A percentile compares a stretch with the other conserved stretches of the same genome.
Evolutionary conservation across 2,888 invertebrate genomes (phyloP).

Genomic region (Oasisia sp.): DNA sequence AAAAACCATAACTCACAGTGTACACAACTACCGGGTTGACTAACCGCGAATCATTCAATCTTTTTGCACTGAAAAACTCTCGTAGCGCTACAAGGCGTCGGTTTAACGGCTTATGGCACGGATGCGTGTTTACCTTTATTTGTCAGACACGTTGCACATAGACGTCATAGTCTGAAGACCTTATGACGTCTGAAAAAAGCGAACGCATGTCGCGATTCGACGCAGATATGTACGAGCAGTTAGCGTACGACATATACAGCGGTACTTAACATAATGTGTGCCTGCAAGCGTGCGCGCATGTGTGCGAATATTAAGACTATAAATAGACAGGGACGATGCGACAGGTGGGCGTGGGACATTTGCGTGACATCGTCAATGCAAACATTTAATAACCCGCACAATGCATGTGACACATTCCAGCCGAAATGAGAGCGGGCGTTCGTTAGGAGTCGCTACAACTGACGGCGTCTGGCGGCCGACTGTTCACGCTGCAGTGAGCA

Average conservation of each 20-base stretch:
- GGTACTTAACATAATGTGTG: too few species aligned
- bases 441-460: neutral
- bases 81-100: neutral
- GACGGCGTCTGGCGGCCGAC: neutral
- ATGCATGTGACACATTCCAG: neutral
- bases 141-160: neutral
- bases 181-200: neutral
- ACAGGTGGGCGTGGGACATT: neutral
- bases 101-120: neutral
- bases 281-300: neutral
- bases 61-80: neutral
- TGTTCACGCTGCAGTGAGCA: neutral
- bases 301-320: neutral
- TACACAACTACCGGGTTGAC: neutral
- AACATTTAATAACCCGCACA: neutral
- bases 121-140: neutral
- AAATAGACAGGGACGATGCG: neutral
- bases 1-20: neutral
- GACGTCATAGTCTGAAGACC: neutral
- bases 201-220: neutral
- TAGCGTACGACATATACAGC: neutral
- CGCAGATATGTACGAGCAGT: neutral
- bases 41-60: neutral
- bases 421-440: neutral
- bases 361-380: neutral